phyloP scores from a whole-genome alignment of 2,797 vertebrate genomes.

The Danio choprae region DNA sequence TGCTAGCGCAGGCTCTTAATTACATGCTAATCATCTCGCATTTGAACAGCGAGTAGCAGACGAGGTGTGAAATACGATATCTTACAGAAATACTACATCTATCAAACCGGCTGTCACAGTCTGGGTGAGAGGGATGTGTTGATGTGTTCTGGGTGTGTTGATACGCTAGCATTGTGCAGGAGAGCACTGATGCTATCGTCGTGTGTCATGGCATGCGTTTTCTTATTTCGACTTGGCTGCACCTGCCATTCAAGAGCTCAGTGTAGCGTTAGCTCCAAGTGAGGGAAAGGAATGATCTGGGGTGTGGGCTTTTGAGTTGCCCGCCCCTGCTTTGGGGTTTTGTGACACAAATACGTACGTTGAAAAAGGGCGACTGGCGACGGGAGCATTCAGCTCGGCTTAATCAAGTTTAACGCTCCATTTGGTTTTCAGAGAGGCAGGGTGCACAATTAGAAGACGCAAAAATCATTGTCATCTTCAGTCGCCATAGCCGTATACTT shows the following conservation, averaged over 20 bases:
- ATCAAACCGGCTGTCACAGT: slow-evolving; percentile 45
- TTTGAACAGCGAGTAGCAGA: slow-evolving; percentile 75
- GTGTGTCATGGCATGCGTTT: slow-evolving; percentile 63
- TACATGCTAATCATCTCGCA: slow-evolving; percentile 72
- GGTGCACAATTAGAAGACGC: slow-evolving; percentile 53
- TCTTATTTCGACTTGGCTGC: slow-evolving; percentile 74
- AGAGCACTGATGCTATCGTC: slow-evolving; percentile 71
- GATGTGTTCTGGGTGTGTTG: slow-evolving; percentile 1
- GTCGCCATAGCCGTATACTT: slow-evolving; percentile 64
- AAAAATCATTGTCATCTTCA: slow-evolving; percentile 68
- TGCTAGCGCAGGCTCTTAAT: slow-evolving; percentile 72
- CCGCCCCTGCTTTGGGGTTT: slow-evolving; percentile 28
- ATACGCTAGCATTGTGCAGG: slow-evolving; percentile 48
- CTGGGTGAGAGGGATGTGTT: slow-evolving; percentile 47
- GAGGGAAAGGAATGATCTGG: slow-evolving; percentile 49
- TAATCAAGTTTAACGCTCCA: slow-evolving; percentile 78
- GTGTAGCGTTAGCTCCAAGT: slow-evolving; percentile 63
- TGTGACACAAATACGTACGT: slow-evolving; percentile 42
- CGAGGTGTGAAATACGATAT: slow-evolving; percentile 76
- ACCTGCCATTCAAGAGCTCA: slow-evolving; percentile 78
- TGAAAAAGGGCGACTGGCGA: slow-evolving; percentile 48
- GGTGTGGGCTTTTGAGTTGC: slow-evolving; percentile 26
- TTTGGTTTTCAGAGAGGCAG: slow-evolving; percentile 64
- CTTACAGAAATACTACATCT: slow-evolving; percentile 57
- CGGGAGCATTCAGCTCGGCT: slow-evolving; percentile 61